Percentiles rank a stretch among this genome's conserved stretches.
Evolutionary conservation across 2,113 vertebrate genomes (phyloP).

Genomic region (Manacus vitellinus): DNA sequence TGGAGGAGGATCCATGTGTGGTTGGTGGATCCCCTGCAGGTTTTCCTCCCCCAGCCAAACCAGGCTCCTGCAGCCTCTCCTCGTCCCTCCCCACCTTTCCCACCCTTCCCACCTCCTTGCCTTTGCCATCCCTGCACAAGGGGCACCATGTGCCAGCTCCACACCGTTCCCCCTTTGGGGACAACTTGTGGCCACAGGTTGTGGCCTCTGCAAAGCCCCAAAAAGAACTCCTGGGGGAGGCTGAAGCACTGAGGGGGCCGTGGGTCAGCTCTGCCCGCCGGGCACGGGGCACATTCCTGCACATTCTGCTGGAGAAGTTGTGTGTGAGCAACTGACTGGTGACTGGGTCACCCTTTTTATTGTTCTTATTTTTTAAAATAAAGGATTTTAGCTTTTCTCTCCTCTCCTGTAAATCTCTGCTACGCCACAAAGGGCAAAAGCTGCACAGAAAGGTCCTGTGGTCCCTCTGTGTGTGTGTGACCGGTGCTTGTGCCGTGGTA

Average conservation of each 20-base stretch:
- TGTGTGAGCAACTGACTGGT: not conserved
- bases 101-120: not conserved
- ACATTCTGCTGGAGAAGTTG: not conserved
- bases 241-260: fast-evolving
- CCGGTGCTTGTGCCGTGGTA: fast-evolving
- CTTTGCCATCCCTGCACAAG: not conserved
- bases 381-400: not conserved
- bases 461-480: fast-evolving
- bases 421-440: fast-evolving
- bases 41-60: not conserved
- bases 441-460: not conserved
- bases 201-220: not conserved
- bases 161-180: not conserved
- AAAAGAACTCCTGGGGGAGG: not conserved
- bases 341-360: not conserved
- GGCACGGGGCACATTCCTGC: not conserved
- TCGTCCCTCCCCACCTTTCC: fast-evolving
- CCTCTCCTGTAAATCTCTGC: not conserved
- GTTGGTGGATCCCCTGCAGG: not conserved
- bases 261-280: not conserved
- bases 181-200: not conserved
- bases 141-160: not conserved
- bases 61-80: not conserved
- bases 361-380: not conserved
- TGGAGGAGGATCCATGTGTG: not conserved